These are phyloP conservation scores for Hapalemur alaotrensis DNA, from an alignment of 2,797 vertebrate genomes.

Conservation along the genomic window DNA sequence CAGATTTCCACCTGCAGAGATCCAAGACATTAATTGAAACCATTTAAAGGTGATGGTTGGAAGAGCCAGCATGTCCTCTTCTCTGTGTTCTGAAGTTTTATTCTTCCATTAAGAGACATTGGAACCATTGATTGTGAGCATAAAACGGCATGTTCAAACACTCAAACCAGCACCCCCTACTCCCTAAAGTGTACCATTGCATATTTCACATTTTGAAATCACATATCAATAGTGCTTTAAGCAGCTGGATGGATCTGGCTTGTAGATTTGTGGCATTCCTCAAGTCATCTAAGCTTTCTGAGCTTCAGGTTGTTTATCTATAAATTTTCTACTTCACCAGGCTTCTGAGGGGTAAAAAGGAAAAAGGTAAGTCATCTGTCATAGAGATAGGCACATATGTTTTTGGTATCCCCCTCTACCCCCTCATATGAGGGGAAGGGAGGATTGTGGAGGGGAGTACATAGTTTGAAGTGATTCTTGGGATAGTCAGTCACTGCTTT, in stretches of 20 bases:
- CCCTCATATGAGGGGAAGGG: not conserved
- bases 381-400: not conserved
- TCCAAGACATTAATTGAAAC: conserved; percentile 66
- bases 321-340: not conserved
- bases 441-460: not conserved
- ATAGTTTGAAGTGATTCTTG: not conserved
- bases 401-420: not conserved
- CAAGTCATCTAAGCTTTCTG: not conserved
- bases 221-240: not conserved
- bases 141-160: conserved; percentile 6
- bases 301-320: not conserved
- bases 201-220: conserved; percentile 25
- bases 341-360: conserved; percentile 15
- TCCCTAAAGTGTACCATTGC: not conserved
- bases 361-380: not conserved
- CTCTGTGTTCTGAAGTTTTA: conserved; percentile 44
- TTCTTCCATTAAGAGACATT: conserved; percentile 43
- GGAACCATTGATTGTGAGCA: conserved; percentile 30
- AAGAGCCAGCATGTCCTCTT: conserved; percentile 36
- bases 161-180: not conserved
- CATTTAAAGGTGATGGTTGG: conserved; percentile 59
- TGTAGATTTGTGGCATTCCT: not conserved
- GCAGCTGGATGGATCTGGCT: not conserved
- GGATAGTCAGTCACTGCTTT: not conserved
- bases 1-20: conserved; percentile 54